phyloP scores from a whole-genome alignment of 2,113 vertebrate species.

The Fregetta grallaria region DNA sequence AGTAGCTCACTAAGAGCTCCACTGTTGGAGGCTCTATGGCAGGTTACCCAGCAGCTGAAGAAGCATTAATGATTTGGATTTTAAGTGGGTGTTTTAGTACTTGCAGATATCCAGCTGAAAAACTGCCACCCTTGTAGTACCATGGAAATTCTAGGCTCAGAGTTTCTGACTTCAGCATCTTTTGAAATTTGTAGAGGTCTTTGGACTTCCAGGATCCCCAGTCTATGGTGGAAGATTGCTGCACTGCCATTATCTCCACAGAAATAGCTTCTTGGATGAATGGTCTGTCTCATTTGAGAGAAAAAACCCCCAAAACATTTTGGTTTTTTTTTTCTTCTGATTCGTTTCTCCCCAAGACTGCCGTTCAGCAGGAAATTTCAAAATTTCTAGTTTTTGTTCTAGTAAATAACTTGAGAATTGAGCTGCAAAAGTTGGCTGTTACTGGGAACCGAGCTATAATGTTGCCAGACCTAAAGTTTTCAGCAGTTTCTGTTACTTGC shows the following conservation, averaged over 20 bases:
- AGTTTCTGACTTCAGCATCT: background rate
- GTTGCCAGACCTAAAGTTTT: background rate
- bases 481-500: background rate
- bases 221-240: background rate
- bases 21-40: background rate
- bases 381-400: background rate
- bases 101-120: background rate
- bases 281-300: background rate
- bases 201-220: background rate
- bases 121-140: background rate
- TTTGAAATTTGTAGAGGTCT: background rate
- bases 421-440: background rate
- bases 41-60: background rate
- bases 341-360: background rate
- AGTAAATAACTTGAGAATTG: background rate
- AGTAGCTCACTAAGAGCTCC: background rate
- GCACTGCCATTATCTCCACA: background rate
- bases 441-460: background rate
- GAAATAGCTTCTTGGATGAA: background rate
- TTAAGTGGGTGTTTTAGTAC: background rate
- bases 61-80: background rate
- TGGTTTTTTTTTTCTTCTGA: background rate
- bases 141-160: background rate
- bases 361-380: background rate
- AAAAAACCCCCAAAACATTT: background rate